Percentiles rank a stretch among this genome's conserved stretches.
These are phyloP conservation scores for Danionella cerebrum DNA, from an alignment of 2,113 vertebrate species.

Conservation along the genomic window DNA sequence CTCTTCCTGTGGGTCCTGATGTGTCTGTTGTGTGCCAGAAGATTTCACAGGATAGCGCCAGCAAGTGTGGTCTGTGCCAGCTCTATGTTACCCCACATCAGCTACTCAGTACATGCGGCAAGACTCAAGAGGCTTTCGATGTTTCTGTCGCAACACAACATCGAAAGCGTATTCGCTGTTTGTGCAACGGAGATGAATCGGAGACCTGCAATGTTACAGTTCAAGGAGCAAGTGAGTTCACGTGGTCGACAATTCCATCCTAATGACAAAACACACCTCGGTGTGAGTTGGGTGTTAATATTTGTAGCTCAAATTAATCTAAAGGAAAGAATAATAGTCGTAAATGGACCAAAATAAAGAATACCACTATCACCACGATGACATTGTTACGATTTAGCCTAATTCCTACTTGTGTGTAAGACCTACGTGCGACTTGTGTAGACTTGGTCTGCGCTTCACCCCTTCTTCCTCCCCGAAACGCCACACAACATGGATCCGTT, in stretches of 20 bases:
- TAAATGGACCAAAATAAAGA: too few relatives aligned
- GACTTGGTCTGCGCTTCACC: too few relatives aligned
- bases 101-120: background rate
- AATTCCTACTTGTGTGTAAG: too few relatives aligned
- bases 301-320: too few relatives aligned
- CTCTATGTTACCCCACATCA: background rate
- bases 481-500: too few relatives aligned
- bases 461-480: too few relatives aligned
- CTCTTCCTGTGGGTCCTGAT: background rate
- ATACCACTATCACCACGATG: too few relatives aligned
- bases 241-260: background rate
- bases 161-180: background rate
- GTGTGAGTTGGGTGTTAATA: too few relatives aligned
- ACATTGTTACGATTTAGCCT: too few relatives aligned
- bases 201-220: background rate
- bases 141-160: background rate
- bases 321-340: too few relatives aligned
- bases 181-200: background rate
- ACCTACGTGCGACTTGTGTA: too few relatives aligned
- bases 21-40: slow-evolving; percentile 18
- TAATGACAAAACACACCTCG: too few relatives aligned
- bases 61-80: slow-evolving; percentile 6
- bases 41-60: background rate
- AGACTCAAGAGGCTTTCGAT: background rate
- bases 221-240: slow-evolving; percentile 27